Conservation (phyloP, 1,140 invertebrate genomes). For the Plodia interpunctella region DNA sequence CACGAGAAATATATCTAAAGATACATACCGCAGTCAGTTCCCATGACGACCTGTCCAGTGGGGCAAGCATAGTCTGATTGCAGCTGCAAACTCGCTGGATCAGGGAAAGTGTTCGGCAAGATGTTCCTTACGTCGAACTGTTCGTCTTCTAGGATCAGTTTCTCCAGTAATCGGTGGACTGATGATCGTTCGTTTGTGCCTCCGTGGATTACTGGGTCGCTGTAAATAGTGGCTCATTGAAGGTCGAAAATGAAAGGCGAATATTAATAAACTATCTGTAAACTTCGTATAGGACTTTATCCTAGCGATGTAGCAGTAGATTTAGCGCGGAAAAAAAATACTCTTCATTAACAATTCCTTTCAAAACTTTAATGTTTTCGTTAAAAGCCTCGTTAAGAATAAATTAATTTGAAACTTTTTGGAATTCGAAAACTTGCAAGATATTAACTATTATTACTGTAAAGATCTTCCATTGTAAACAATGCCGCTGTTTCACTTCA, state of each 20-base stretch:
- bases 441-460: too few relatives aligned
- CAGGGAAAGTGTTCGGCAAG: constrained; percentile 94
- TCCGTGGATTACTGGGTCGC: constrained; percentile 92
- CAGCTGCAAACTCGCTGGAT: constrained; percentile 90
- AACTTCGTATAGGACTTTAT: too few relatives aligned
- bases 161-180: constrained; percentile 89
- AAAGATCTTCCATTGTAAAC: too few relatives aligned
- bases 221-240: constrained; percentile 52
- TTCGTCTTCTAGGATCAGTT: constrained; percentile 93
- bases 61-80: constrained; percentile 95
- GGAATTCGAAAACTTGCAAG: too few relatives aligned
- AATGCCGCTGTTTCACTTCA: not conserved
- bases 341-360: too few relatives aligned
- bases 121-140: constrained; percentile 95
- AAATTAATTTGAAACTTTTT: too few relatives aligned
- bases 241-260: constrained; percentile 4
- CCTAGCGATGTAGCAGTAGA: too few relatives aligned
- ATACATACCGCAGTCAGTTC: constrained; percentile 88
- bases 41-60: constrained; percentile 93
- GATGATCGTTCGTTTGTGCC: constrained; percentile 91
- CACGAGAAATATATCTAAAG: not conserved
- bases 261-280: too few relatives aligned
- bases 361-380: too few relatives aligned
- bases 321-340: too few relatives aligned
- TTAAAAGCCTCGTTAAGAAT: too few relatives aligned